Conservation (phyloP, 1,140 invertebrate species). For the Dendrolimus punctatus region DNA sequence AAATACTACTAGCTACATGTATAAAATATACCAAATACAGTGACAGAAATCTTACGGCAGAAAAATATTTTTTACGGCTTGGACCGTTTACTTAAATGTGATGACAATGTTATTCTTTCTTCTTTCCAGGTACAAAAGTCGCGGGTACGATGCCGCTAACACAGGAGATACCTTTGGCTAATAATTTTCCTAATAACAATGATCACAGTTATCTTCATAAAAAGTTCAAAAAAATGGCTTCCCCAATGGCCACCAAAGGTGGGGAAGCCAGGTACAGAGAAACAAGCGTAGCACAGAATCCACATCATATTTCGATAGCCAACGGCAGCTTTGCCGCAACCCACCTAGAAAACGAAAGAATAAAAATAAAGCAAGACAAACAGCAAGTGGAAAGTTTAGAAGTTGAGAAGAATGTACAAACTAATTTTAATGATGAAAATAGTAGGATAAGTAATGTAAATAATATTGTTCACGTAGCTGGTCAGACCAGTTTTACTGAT, state of each 20-base stretch:
- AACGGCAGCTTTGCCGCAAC: slow-evolving; percentile 64
- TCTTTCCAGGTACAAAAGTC: slow-evolving; percentile 58
- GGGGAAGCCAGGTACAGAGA: slow-evolving; percentile 54
- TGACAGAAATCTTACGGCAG: no score
- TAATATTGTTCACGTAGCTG: slow-evolving; percentile 63
- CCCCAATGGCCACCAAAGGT: slow-evolving; percentile 69
- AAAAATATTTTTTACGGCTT: no score
- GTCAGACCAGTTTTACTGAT: slow-evolving; percentile 65
- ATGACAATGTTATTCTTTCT: slow-evolving; percentile 8
- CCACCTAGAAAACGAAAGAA: slow-evolving; percentile 63
- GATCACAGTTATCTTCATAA: slow-evolving; percentile 89
- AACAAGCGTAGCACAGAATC: slow-evolving; percentile 30
- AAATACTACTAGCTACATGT: no score
- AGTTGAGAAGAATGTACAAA: slow-evolving; percentile 70
- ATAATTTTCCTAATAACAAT: slow-evolving; percentile 73
- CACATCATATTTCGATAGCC: slow-evolving; percentile 46
- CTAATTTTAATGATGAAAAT: slow-evolving; percentile 67
- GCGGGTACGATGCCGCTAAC: slow-evolving; percentile 64
- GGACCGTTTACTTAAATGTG: no score
- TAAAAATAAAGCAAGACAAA: slow-evolving; percentile 45
- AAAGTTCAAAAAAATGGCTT: slow-evolving; percentile 91
- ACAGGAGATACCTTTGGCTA: slow-evolving; percentile 63
- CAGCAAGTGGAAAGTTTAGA: slow-evolving; percentile 26
- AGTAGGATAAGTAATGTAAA: slow-evolving; percentile 66
- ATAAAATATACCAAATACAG: no score